A percentile compares a stretch with the other conserved stretches of the same genome.
Evolutionary conservation across 1,140 invertebrate species (phyloP).

Genomic region (Camponotus pennsylvanicus): DNA sequence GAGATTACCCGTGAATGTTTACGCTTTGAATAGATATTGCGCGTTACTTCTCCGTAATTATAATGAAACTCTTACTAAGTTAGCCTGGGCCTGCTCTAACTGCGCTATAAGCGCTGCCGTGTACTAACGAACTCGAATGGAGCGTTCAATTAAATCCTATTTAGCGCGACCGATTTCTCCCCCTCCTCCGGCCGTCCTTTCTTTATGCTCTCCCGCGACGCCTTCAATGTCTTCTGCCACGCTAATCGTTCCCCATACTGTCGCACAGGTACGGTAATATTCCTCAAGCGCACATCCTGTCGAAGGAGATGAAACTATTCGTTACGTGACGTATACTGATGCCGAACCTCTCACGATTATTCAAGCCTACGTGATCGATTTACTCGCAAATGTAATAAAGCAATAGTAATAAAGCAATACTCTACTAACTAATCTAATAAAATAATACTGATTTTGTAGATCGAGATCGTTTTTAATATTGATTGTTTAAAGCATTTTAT

Average conservation of each 20-base stretch:
- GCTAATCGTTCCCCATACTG: constrained; percentile 64
- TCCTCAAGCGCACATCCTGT: constrained; percentile 43
- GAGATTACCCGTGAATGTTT: constrained; percentile 67
- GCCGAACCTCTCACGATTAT: constrained; percentile 35
- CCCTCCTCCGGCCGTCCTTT: not conserved
- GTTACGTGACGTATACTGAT: constrained; percentile 33
- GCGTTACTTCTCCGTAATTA: constrained; percentile 74
- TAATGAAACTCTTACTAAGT: constrained; percentile 80
- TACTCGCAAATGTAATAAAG: constrained; percentile 32
- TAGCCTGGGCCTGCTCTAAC: constrained; percentile 54
- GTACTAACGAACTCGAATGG: constrained; percentile 81
- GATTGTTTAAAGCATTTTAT: not conserved
- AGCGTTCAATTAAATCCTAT: constrained; percentile 81
- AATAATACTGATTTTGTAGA: constrained; percentile 54
- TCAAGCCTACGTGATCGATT: constrained; percentile 47
- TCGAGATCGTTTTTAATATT: constrained; percentile 14
- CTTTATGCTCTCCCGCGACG: not conserved
- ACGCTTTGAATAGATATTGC: constrained; percentile 69
- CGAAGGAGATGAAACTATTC: constrained; percentile 72
- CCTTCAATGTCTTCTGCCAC: constrained; percentile 50
- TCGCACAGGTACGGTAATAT: not conserved
- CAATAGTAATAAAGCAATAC: constrained; percentile 13
- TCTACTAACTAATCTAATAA: constrained; percentile 13
- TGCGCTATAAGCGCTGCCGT: constrained; percentile 73
- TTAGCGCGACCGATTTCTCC: constrained; percentile 71